A percentile compares a stretch with the other conserved stretches of the same genome.
Evolutionary conservation across 2,113 vertebrate species (phyloP).

Genomic region (Vidua macroura): DNA sequence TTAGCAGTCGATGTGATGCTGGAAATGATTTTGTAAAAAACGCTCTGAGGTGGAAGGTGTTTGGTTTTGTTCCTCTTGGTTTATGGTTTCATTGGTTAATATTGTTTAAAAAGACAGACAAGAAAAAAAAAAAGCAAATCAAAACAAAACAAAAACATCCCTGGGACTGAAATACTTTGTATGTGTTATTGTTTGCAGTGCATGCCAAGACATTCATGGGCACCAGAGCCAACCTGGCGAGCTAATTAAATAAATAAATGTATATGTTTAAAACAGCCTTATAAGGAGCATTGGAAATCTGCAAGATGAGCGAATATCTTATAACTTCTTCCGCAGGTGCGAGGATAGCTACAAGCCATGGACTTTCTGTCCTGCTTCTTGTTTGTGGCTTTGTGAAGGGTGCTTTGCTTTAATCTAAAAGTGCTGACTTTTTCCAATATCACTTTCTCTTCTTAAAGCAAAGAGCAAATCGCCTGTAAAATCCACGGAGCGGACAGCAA

Average conservation of each 20-base stretch:
- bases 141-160: conserved; percentile 26
- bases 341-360: conserved; percentile 90
- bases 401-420: conserved; percentile 91
- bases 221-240: conserved; percentile 78
- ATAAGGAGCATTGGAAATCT: conserved; percentile 82
- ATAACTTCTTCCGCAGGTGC: conserved; percentile 90
- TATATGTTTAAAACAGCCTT: conserved; percentile 81
- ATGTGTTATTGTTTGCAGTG: conserved; percentile 83
- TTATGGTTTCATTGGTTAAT: conserved; percentile 3
- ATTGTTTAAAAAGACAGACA: background rate
- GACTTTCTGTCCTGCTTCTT: conserved; percentile 90
- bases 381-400: conserved; percentile 86
- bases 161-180: conserved; percentile 79
- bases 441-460: conserved; percentile 89
- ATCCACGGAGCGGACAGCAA: conserved; percentile 84
- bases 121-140: conserved; percentile 55
- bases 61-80: background rate
- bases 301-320: conserved; percentile 85
- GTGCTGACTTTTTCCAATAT: conserved; percentile 87
- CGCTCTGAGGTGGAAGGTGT: background rate
- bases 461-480: conserved; percentile 88
- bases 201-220: conserved; percentile 83
- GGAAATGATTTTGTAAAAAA: background rate
- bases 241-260: conserved; percentile 81
- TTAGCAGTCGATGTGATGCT: background rate